Evolutionary conservation across 2,797 vertebrate species (phyloP), one percentile per base, ranked within the genome.

Genomic region (Platalea minor): DNA sequence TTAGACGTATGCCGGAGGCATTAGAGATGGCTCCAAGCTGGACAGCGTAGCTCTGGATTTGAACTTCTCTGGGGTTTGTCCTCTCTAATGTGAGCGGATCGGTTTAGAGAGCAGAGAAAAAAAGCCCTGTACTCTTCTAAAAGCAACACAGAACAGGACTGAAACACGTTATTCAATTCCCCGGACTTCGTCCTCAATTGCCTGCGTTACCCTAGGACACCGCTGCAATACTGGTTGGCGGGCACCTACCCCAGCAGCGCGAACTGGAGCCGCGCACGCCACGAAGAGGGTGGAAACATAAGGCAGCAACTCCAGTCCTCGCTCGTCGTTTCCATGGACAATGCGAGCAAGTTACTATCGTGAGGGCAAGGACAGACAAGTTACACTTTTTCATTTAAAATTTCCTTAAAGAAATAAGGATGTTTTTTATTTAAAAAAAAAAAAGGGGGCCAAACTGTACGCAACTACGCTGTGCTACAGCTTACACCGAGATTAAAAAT

Each of bases 291-390:
- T 4, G 50, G 45, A 41, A 50, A 45, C 25, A 25, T 15, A 0
- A 10, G 59, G 9, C 26, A 65, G 43, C 50, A 45, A 46, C 41
- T 46, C 35, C 64, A 53, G 43, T 5, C 81, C 70, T 57, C 10
- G 5, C 48, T 28, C 8, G 7, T 5, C 9, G 0, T 17, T 43
- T 2, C 8, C 33, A 10, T 0, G 26, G 64, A 31, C 68, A 33
- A 33, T 2, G 9, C 9, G 4, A 28, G 68, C 37, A 43, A 35
- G 50, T 9, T 21, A 18, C 63, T 2, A 5, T 3, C 48, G 3
- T 0, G 13, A 84, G 37, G 29, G 31, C 51, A 43, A 2, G 5
- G 51, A 25, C 46, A 50, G 48, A 50, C 24, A 50, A 46, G 46
- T 20, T 21, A 23, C 20, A 23, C 46, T 21, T 46, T 23, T 50